Evolutionary conservation across 2,888 invertebrate genomes (phyloP).

Genomic region (Agelastica alni): DNA sequence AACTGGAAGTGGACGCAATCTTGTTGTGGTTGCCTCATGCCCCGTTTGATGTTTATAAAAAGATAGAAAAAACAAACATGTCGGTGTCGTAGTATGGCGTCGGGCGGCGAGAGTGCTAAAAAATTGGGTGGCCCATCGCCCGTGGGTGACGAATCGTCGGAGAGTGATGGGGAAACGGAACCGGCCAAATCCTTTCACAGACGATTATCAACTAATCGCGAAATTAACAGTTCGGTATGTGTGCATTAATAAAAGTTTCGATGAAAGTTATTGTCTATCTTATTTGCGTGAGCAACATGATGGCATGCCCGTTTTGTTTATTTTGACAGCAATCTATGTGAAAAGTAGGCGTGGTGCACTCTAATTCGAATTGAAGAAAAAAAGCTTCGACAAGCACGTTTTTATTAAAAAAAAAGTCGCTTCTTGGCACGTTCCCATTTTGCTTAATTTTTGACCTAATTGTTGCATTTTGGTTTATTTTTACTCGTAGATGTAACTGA

Average conservation of each 20-base stretch:
- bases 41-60: constrained; percentile 23
- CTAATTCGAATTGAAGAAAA: constrained; percentile 15
- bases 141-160: constrained; percentile 67
- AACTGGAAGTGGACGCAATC: constrained; percentile 16
- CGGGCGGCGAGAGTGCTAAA: constrained; percentile 52
- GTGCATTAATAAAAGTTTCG: constrained; percentile 28
- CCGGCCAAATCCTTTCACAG: constrained; percentile 76
- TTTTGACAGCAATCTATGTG: constrained; percentile 26
- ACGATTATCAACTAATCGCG: constrained; percentile 81
- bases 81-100: constrained; percentile 52
- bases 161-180: constrained; percentile 83
- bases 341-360: constrained; percentile 38
- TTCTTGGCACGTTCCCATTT: constrained; percentile 34
- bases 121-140: constrained; percentile 50
- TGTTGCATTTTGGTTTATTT: constrained; percentile 31
- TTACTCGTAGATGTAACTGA: constrained; percentile 22
- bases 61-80: constrained; percentile 40
- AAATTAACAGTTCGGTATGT: constrained; percentile 79
- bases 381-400: constrained; percentile 29
- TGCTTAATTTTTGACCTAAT: constrained; percentile 25
- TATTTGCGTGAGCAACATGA: constrained; percentile 34
- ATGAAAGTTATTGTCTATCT: constrained; percentile 16
- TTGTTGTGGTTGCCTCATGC: constrained; percentile 20
- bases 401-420: constrained; percentile 26
- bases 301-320: constrained; percentile 42